Conservation (phyloP, 2,797 vertebrate species). For the Mareca penelope region DNA sequence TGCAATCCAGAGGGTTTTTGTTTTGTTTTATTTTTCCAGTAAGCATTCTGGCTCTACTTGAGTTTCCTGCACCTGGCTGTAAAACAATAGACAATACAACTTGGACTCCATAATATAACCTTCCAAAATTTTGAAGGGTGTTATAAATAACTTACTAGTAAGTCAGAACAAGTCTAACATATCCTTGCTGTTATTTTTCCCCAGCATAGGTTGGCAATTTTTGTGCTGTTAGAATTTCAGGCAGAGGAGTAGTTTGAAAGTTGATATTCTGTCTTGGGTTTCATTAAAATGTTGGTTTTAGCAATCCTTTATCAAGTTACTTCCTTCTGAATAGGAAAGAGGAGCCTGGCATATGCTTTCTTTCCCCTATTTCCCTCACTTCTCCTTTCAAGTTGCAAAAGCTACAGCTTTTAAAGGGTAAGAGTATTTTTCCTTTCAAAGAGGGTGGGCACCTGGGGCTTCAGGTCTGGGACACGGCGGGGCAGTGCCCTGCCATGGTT, state of each 20-base stretch:
- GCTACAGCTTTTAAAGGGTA: background rate
- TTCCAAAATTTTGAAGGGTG: conserved; percentile 51
- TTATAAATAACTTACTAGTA: conserved; percentile 65
- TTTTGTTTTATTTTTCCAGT: background rate
- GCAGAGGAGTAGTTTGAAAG: background rate
- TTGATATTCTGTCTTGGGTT: background rate
- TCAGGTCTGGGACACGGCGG: background rate
- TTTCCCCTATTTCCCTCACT: background rate
- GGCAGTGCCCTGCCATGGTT: background rate
- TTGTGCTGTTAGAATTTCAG: background rate
- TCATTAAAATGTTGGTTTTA: background rate
- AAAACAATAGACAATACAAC: conserved; percentile 73
- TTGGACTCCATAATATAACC: conserved; percentile 24
- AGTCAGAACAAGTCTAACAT: conserved; percentile 42
- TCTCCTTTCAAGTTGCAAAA: background rate
- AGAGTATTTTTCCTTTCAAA: background rate
- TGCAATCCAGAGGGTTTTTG: background rate
- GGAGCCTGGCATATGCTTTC: background rate
- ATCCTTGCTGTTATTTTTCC: conserved; percentile 38
- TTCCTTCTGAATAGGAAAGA: background rate
- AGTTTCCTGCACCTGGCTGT: conserved; percentile 73
- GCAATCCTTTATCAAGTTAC: background rate
- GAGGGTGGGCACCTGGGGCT: background rate
- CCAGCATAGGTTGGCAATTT: background rate
- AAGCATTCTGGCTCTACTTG: conserved; percentile 45